Evolutionary conservation across 2,888 invertebrate genomes (phyloP), one percentile per base, ranked within the genome.

Genomic region (Coenonympha arcania): DNA sequence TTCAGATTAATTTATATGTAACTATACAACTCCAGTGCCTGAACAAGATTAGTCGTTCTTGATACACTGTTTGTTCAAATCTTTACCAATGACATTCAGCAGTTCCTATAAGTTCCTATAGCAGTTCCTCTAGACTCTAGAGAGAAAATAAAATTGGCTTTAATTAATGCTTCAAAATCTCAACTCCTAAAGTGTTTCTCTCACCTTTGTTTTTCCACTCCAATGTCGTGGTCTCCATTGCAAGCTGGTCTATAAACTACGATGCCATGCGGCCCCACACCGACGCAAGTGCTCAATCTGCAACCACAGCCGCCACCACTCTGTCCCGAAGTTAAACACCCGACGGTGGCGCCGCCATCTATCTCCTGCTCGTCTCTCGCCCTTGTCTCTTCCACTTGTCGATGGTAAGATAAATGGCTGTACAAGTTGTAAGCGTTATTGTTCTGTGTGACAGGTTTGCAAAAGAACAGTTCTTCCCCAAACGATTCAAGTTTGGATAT

Each of bases 191-290:
- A 19, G 16, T 26, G 15, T 40, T 11, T 26, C 6, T 30, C 71
- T 54, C 50, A 90, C 88, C 87, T 90, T 69, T 89, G 89, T 66
- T 89, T 91, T 68, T 90, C 91, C 64, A 88, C 90, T 56, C 86
- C 86, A 69, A 78, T 89, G 60, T 89, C 90, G 66, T 88, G 89
- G 44, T 88, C 89, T 50, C 85, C 83, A 46, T 78, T 79, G 64
- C 86, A 85, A 20, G 80, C 79, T 1, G 87, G 87, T 37, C 86
- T 62, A 68, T 91, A 91, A 42, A 94, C 90, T 53, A 91, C 91
- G 57, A 95, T 90, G 49, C 95, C 95, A 62, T 93, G 92, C 0
- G 95, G 94, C 1, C 95, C 94, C 6, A 95, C 94, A 1, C 94
- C 93, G 52, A 95, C 89, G 40, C 86, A 79, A 0, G 86, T 84